Evolutionary conservation across 2,113 vertebrate species (phyloP).

Genomic region (Ursus arctos): DNA sequence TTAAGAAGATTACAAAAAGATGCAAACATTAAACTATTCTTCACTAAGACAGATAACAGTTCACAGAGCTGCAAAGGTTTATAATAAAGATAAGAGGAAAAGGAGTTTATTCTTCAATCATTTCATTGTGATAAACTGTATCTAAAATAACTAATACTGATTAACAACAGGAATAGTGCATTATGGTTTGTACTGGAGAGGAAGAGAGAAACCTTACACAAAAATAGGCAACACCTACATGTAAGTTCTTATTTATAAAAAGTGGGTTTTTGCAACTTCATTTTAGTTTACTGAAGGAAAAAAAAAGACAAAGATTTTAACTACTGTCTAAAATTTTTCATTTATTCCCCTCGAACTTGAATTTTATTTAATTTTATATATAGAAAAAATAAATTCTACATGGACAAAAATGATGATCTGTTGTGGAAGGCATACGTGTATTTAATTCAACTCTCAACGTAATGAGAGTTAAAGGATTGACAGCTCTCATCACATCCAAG

Average conservation of each 20-base stretch:
- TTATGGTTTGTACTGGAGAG: not conserved
- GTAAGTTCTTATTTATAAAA: not conserved
- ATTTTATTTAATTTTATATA: slow-evolving; percentile 3
- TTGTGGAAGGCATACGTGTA: not conserved
- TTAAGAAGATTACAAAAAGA: slow-evolving; percentile 71
- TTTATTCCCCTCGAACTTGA: not conserved
- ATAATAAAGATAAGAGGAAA: slow-evolving; percentile 1
- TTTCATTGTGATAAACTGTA: slow-evolving; percentile 37
- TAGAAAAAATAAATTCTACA: not conserved
- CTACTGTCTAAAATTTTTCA: not conserved
- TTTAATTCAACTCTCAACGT: not conserved
- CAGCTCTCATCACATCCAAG: not conserved
- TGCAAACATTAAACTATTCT: slow-evolving; percentile 31
- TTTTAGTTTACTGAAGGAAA: not conserved
- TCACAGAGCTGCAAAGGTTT: slow-evolving; percentile 55
- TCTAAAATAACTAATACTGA: not conserved
- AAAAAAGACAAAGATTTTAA: not conserved
- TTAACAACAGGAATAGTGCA: not conserved
- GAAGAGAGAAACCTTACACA: not conserved
- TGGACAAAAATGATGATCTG: not conserved
- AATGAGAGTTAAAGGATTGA: not conserved
- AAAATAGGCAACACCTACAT: not conserved
- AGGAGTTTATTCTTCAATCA: slow-evolving; percentile 42
- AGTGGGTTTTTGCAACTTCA: not conserved
- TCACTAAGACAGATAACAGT: slow-evolving; percentile 49